Evolutionary conservation across 64 coral and sea anemone species (phyloP).

Genomic region (Dendrophyllia cribrosa): DNA sequence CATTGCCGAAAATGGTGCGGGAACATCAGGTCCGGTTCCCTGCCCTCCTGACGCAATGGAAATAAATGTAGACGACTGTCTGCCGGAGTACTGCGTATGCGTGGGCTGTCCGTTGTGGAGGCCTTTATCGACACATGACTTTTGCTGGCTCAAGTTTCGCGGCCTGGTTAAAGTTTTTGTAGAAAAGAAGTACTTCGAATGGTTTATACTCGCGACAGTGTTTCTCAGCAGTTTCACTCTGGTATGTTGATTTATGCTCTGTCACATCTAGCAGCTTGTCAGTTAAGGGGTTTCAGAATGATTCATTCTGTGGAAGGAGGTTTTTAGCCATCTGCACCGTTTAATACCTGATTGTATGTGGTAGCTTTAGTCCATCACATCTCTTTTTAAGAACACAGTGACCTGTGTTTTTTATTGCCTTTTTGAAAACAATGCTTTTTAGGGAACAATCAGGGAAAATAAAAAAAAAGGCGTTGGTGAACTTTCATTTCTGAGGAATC

Average conservation of each 20-base stretch:
- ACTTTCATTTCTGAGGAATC: too few relatives aligned
- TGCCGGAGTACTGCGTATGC: conserved; percentile 7
- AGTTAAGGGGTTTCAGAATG: too few relatives aligned
- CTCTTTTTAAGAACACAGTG: too few relatives aligned
- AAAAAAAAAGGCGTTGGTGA: too few relatives aligned
- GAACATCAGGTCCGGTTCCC: not conserved
- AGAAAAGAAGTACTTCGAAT: conserved; percentile 86
- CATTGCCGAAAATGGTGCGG: not conserved
- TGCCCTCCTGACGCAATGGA: not conserved
- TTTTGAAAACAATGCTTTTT: too few relatives aligned
- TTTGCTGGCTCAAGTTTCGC: conserved; percentile 83
- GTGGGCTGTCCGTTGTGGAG: conserved; percentile 21
- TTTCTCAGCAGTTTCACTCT: conserved; percentile 83
- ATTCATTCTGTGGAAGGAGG: too few relatives aligned
- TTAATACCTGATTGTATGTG: too few relatives aligned
- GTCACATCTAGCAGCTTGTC: too few relatives aligned
- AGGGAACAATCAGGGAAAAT: too few relatives aligned
- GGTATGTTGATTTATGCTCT: conserved; percentile 44
- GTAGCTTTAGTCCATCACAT: too few relatives aligned
- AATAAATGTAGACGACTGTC: conserved; percentile 26
- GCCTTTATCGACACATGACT: not conserved
- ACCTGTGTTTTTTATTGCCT: too few relatives aligned
- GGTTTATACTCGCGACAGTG: conserved; percentile 85
- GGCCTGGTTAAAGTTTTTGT: conserved; percentile 74
- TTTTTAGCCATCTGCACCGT: too few relatives aligned